These are phyloP conservation scores for Intellagama lesueurii DNA, from an alignment of 2,797 vertebrate species.

Conservation along the genomic window DNA sequence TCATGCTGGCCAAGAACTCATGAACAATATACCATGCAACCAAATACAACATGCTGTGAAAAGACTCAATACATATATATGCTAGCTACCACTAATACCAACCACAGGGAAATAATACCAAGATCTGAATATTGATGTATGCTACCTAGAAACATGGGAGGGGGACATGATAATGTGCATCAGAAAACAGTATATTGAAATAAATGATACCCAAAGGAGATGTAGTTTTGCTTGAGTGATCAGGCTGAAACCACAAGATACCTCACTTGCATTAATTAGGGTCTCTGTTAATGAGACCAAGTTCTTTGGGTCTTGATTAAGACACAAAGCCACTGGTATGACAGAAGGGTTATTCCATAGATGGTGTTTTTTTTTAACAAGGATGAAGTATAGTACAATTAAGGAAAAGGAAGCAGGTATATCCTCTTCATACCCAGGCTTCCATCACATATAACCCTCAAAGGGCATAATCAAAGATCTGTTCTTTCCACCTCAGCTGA, in stretches of 20 bases:
- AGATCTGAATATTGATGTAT: not conserved
- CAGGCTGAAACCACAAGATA: not conserved
- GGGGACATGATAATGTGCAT: not conserved
- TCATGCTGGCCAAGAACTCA: not conserved
- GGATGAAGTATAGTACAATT: no score
- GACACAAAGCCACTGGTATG: no score
- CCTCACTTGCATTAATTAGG: no score
- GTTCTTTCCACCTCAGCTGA: no score
- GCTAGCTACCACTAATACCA: not conserved
- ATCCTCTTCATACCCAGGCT: no score
- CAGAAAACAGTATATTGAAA: not conserved
- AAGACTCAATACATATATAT: not conserved
- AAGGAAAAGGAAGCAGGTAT: no score
- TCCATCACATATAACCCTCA: no score
- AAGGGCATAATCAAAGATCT: no score
- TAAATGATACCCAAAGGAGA: not conserved
- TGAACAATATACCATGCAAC: not conserved
- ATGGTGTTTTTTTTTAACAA: no score
- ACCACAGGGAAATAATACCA: not conserved
- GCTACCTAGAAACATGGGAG: rapidly evolving
- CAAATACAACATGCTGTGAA: not conserved
- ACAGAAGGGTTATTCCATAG: no score
- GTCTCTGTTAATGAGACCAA: no score
- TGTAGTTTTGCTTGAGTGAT: not conserved
- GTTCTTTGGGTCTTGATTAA: no score